These are phyloP conservation scores for Oncopeltus fasciatus DNA, from an alignment of 1,140 invertebrate genomes.

Conservation along the genomic window DNA sequence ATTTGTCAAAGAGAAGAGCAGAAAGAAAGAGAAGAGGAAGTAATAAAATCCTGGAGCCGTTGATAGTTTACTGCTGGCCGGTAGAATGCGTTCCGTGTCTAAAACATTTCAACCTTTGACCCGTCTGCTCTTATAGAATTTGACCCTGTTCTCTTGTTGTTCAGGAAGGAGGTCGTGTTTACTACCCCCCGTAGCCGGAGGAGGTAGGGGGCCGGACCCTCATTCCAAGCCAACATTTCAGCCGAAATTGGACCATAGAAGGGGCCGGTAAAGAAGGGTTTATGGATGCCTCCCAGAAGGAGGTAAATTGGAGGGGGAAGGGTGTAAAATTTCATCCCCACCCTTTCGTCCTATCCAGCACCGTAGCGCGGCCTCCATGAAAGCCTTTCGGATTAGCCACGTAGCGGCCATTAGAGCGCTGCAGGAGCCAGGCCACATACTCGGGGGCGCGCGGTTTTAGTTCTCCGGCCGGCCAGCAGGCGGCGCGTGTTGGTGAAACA, in stretches of 20 bases:
- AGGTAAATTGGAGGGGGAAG: not conserved
- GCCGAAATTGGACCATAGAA: not conserved
- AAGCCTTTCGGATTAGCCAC: not conserved
- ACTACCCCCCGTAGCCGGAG: not conserved
- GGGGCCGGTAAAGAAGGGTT: not conserved
- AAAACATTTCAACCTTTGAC: not conserved
- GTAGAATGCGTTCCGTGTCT: too few species aligned
- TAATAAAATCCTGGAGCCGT: too few species aligned
- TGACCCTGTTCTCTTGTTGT: not conserved
- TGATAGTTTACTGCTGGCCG: too few species aligned
- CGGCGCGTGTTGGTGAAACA: too few species aligned
- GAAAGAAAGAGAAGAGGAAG: too few species aligned
- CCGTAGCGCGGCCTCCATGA: not conserved
- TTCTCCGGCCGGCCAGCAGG: not conserved
- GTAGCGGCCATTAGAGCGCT: not conserved
- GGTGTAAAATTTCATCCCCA: constrained; percentile 3
- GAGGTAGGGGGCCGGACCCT: too few species aligned
- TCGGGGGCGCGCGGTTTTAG: not conserved
- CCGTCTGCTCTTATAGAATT: not conserved
- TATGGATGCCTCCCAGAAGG: not conserved
- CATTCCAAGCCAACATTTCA: not conserved
- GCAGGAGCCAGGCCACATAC: too few species aligned
- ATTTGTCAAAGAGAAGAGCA: too few species aligned
- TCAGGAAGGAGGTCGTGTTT: not conserved
- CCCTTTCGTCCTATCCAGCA: too few species aligned